A percentile compares a stretch with the other conserved stretches of the same genome.
Conservation (phyloP, 2,888 invertebrate species). For the Teleiodes luculella region DNA sequence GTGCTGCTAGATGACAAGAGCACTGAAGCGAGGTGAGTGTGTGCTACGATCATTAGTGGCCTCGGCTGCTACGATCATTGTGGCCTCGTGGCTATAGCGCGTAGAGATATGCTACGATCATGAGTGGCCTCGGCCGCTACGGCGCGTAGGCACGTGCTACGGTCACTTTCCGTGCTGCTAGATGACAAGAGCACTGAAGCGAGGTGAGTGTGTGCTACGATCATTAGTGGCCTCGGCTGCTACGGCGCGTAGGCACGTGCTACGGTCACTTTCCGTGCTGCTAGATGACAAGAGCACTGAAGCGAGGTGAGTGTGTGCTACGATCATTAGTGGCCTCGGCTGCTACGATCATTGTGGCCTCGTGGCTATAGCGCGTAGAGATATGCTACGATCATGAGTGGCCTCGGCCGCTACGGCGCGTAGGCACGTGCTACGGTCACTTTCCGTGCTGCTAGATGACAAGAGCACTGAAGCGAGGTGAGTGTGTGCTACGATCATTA, state of each 20-base stretch:
- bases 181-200: slow-evolving; percentile 82
- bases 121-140: too few species aligned
- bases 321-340: slow-evolving; percentile 63
- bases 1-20: too few species aligned
- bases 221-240: slow-evolving; percentile 67
- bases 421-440: slow-evolving; percentile 60
- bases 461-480: slow-evolving; percentile 72
- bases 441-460: slow-evolving; percentile 75
- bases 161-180: too few species aligned
- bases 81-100: too few species aligned
- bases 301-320: slow-evolving; percentile 57
- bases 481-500: too few species aligned
- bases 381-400: slow-evolving; percentile 61
- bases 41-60: too few species aligned
- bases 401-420: slow-evolving; percentile 65
- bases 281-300: slow-evolving; percentile 75
- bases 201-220: slow-evolving; percentile 78
- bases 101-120: too few species aligned
- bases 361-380: slow-evolving; percentile 69
- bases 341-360: too few species aligned
- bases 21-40: too few species aligned
- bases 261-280: slow-evolving; percentile 67
- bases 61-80: too few species aligned
- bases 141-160: too few species aligned
- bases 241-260: slow-evolving; percentile 63